Percentiles rank a stretch among this genome's conserved stretches.
Conservation (phyloP, 1,140 invertebrate species). For the Anastrepha ludens region DNA sequence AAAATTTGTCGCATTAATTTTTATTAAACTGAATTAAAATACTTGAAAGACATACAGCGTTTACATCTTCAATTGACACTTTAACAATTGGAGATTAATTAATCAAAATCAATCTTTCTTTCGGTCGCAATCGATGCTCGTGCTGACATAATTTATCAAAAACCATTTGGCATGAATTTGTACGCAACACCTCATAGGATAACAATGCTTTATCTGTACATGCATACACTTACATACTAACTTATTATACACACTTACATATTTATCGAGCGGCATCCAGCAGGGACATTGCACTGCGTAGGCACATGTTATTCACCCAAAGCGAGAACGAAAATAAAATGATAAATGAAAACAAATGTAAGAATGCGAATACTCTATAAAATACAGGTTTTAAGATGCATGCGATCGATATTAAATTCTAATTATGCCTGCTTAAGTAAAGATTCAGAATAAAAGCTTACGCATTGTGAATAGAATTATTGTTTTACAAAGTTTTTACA, state of each 20-base stretch:
- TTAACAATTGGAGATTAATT: constrained; percentile 30
- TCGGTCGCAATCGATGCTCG: background rate
- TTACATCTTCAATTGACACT: constrained; percentile 41
- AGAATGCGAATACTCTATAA: background rate
- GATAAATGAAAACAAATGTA: background rate
- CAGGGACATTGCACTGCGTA: constrained; percentile 39
- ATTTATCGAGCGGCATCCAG: constrained; percentile 13
- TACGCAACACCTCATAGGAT: background rate
- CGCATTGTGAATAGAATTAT: background rate
- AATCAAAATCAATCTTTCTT: constrained; percentile 20
- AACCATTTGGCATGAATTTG: background rate
- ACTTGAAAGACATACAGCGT: background rate
- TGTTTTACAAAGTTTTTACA: background rate
- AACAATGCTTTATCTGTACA: background rate
- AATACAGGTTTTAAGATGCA: constrained; percentile 1
- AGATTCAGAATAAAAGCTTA: background rate
- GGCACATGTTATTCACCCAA: constrained; percentile 2
- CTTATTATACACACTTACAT: background rate
- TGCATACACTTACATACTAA: background rate
- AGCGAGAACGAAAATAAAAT: background rate
- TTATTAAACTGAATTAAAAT: constrained; percentile 35
- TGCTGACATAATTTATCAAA: constrained; percentile 38
- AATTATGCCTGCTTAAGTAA: constrained; percentile 23
- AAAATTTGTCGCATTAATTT: background rate
- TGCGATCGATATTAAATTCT: constrained; percentile 17